A percentile compares a stretch with the other conserved stretches of the same genome.
These are phyloP conservation scores for Amiota minor DNA, from an alignment of 2,888 invertebrate species.

Conservation along the genomic window DNA sequence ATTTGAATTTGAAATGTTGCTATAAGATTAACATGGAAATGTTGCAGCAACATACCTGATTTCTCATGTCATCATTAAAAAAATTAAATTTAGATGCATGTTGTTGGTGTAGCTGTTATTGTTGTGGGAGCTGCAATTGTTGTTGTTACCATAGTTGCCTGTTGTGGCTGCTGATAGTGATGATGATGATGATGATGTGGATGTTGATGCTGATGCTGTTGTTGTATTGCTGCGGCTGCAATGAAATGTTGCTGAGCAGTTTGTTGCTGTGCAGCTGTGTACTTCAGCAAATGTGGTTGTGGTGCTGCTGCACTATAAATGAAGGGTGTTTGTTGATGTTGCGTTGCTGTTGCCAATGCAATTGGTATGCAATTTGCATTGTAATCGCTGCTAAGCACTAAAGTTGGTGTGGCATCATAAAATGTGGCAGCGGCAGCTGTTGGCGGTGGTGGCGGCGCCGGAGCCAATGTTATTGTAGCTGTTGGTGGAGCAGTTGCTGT, in stretches of 20 bases:
- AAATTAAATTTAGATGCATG: not conserved
- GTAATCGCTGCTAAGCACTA: slow-evolving; percentile 67
- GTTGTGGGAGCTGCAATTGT: slow-evolving; percentile 57
- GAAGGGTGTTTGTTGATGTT: slow-evolving; percentile 45
- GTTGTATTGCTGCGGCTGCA: slow-evolving; percentile 21
- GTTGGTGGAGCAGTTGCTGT: slow-evolving; percentile 40
- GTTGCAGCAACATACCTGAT: slow-evolving; percentile 9
- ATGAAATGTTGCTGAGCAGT: slow-evolving; percentile 22
- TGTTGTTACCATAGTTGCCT: slow-evolving; percentile 57
- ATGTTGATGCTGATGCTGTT: slow-evolving; percentile 49
- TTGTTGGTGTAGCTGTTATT: slow-evolving; percentile 51
- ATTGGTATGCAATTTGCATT: slow-evolving; percentile 70
- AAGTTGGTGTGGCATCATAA: slow-evolving; percentile 62
- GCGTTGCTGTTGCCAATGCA: slow-evolving; percentile 54
- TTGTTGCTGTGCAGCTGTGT: slow-evolving; percentile 48
- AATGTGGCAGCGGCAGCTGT: slow-evolving; percentile 44
- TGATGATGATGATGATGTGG: slow-evolving; percentile 54
- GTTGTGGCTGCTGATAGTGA: slow-evolving; percentile 46
- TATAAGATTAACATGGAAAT: not conserved
- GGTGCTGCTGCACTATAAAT: slow-evolving; percentile 53
- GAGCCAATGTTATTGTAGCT: slow-evolving; percentile 28
- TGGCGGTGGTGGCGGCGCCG: slow-evolving; percentile 32
- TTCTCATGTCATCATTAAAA: not conserved
- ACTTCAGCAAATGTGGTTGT: slow-evolving; percentile 58
- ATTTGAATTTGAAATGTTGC: too few species aligned